phyloP scores from a whole-genome alignment of 2,888 invertebrate genomes.

The Hoplodrina blanda region DNA sequence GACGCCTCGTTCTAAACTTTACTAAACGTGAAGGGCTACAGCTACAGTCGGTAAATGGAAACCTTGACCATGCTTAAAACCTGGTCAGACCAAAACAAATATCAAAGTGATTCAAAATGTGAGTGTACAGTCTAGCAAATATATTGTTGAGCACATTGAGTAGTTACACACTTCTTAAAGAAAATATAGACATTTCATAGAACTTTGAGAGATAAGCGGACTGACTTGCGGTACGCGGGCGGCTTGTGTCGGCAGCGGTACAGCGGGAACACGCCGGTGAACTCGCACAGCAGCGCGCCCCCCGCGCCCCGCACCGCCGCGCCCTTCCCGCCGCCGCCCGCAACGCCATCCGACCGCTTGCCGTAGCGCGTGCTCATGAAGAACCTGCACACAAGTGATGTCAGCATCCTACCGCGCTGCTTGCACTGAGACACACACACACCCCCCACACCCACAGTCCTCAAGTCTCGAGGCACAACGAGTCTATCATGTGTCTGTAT shows the following conservation, averaged over 20 bases:
- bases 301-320: neutral
- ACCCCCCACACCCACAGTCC: neutral
- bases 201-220: neutral
- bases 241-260: conserved; percentile 69
- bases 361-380: conserved; percentile 82
- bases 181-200: too few relatives aligned
- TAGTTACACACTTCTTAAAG: too few relatives aligned
- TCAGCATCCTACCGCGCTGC: neutral
- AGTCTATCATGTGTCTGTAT: neutral
- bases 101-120: too few relatives aligned
- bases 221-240: conserved; percentile 50
- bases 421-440: too few relatives aligned
- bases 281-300: conserved; percentile 67
- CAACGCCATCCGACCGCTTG: conserved; percentile 71
- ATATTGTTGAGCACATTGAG: too few relatives aligned
- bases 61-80: too few relatives aligned
- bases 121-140: too few relatives aligned
- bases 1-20: too few relatives aligned
- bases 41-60: too few relatives aligned
- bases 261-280: conserved; percentile 71
- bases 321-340: neutral
- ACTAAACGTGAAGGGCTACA: too few relatives aligned
- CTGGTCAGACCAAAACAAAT: too few relatives aligned
- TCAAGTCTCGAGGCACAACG: too few relatives aligned
- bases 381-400: conserved; percentile 69